These are phyloP conservation scores for Ceratothoa steindachneri DNA, from an alignment of 2,888 invertebrate species.

Conservation along the genomic window DNA sequence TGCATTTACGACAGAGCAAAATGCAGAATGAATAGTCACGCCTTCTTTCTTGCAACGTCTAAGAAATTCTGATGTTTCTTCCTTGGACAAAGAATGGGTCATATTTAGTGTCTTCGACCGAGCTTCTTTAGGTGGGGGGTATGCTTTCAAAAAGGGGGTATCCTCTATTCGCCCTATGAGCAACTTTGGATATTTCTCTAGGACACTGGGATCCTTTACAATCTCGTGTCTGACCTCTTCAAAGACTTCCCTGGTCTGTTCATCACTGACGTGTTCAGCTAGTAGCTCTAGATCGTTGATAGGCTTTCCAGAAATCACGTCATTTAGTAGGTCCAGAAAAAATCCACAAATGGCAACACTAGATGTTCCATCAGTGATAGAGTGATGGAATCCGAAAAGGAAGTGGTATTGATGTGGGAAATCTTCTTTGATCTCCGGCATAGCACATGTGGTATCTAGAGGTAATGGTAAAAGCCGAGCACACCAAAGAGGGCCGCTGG, in stretches of 20 bases:
- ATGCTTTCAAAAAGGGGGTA: not conserved
- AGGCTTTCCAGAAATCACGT: constrained; percentile 4
- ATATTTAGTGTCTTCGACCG: not conserved
- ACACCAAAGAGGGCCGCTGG: not conserved
- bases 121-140: not conserved
- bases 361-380: constrained; percentile 27
- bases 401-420: constrained; percentile 16
- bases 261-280: not conserved
- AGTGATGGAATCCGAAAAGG: constrained; percentile 30
- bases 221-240: not conserved
- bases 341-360: constrained; percentile 26
- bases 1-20: constrained; percentile 21
- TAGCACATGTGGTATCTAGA: not conserved
- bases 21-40: constrained; percentile 24
- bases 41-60: constrained; percentile 12
- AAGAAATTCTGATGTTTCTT: not conserved
- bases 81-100: not conserved
- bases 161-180: not conserved
- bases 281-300: constrained; percentile 27
- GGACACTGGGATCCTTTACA: not conserved
- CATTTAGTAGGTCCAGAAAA: constrained; percentile 20
- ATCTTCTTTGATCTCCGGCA: not conserved
- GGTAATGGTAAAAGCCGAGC: not conserved
- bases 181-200: not conserved
- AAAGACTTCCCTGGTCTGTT: not conserved